phyloP scores from a whole-genome alignment of 2,797 vertebrate genomes.

The Phrynocephalus guinanensis region DNA sequence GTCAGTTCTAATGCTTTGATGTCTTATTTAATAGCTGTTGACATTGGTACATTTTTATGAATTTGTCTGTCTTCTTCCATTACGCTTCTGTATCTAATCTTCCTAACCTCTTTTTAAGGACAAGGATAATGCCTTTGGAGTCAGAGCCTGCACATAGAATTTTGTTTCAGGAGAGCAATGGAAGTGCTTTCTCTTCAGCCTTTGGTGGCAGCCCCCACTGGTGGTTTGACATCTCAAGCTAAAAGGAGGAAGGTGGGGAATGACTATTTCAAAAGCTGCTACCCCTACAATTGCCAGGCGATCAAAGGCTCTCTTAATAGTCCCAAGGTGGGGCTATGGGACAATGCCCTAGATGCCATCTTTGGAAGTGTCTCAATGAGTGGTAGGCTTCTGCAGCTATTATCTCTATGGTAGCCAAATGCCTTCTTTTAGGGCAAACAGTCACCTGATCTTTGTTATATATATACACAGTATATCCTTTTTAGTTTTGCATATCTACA shows the following conservation, averaged over 20 bases:
- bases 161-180: not conserved
- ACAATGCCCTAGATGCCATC: not conserved
- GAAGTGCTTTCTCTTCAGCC: not conserved
- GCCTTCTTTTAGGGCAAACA: too few species aligned
- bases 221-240: not conserved
- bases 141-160: not conserved
- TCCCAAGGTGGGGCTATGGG: not conserved
- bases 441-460: too few species aligned
- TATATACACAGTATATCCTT: too few species aligned
- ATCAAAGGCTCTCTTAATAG: not conserved
- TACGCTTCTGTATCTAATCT: slow-evolving; percentile 20
- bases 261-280: not conserved
- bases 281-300: not conserved
- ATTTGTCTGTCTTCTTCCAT: slow-evolving; percentile 31
- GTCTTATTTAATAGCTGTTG: slow-evolving; percentile 25
- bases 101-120: slow-evolving; percentile 28
- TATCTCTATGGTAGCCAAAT: not conserved
- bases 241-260: not conserved
- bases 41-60: slow-evolving; percentile 24
- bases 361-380: not conserved
- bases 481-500: too few species aligned
- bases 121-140: slow-evolving; percentile 24
- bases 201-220: not conserved
- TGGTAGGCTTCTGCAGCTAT: not conserved
- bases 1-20: not conserved